Evolutionary conservation across 2,888 invertebrate species (phyloP), one percentile per base, ranked within the genome.

Genomic region (Lasioglossum villosulum): DNA sequence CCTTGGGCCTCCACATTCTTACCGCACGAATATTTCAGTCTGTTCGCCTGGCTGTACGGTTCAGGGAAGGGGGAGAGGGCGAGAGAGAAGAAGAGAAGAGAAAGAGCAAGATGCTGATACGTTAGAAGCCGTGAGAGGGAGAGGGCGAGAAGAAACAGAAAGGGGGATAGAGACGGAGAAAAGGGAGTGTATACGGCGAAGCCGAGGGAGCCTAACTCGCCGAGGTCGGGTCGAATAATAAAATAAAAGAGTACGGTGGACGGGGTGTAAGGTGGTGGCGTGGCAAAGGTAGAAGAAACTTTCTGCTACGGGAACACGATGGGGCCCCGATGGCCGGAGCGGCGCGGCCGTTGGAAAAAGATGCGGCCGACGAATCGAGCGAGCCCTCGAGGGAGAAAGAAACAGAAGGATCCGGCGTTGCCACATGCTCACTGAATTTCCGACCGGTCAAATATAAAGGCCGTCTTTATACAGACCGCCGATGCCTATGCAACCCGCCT

Each of bases 381-480:
- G 42, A 71, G 63, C 70, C 82, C 82, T 73, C 80, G 84, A 56
- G 83, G 71, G 75, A 80, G 79, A 82, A 82, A 83, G 88, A 80
- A 72, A 83, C 79, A 85, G 80, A 81, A 81, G 81, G 82, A 84
- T 87, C 89, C 91, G 80, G 84, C 92, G 92, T 91, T 92, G 91
- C 91, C 92, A 91, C 91, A 92, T 89, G 91, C 89, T 91, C 90
- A 89, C 92, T 92, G 92, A 92, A 91, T 91, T 91, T 92, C 92
- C 89, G 86, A 92, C 86, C 91, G 91, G 81, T 90, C 85, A 91
- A 91, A 91, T 91, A 91, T 91, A 91, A 90, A 90, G 86, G 82
- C 88, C 78, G 90, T 85, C 91, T 90, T 90, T 91, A 90, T 91
- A 85, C 86, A 86, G 86, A 76, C 86, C 86, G 75, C 39, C 73